A percentile compares a stretch with the other conserved stretches of the same genome.
phyloP scores from a whole-genome alignment of 1,140 invertebrate species.

The Diploscapter pachys region DNA sequence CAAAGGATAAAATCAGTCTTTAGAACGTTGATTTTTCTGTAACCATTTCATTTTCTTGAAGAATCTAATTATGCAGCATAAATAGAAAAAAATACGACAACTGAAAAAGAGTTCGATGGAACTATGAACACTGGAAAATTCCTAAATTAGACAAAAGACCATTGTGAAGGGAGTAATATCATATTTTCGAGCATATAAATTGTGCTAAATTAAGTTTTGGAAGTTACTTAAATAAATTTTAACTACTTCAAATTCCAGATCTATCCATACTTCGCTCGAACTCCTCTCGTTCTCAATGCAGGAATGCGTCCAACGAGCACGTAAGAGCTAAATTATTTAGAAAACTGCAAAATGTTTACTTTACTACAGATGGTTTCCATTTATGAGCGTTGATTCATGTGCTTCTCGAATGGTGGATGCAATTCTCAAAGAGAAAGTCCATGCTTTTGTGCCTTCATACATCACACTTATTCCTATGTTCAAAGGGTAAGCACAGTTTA shows the following conservation, averaged over 20 bases:
- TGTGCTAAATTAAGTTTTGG: neutral
- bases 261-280: constrained; percentile 55
- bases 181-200: no score
- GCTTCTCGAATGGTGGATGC: constrained; percentile 48
- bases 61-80: no score
- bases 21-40: neutral
- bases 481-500: constrained; percentile 36
- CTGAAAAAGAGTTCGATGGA: neutral
- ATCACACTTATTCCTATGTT: constrained; percentile 31
- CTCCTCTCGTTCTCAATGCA: constrained; percentile 54
- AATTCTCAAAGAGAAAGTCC: constrained; percentile 54
- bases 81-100: no score
- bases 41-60: neutral
- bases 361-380: constrained; percentile 48
- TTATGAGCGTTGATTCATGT: constrained; percentile 55
- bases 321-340: constrained; percentile 3
- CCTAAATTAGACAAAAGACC: neutral
- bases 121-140: neutral
- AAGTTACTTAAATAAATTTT: neutral
- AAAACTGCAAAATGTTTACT: neutral
- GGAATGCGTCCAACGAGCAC: constrained; percentile 56
- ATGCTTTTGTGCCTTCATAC: constrained; percentile 50
- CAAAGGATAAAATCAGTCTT: neutral
- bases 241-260: constrained; percentile 11
- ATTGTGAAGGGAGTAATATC: no score